A percentile compares a stretch with the other conserved stretches of the same genome.
Evolutionary conservation across 2,113 vertebrate species (phyloP).

Genomic region (Atrichornis clamosus): DNA sequence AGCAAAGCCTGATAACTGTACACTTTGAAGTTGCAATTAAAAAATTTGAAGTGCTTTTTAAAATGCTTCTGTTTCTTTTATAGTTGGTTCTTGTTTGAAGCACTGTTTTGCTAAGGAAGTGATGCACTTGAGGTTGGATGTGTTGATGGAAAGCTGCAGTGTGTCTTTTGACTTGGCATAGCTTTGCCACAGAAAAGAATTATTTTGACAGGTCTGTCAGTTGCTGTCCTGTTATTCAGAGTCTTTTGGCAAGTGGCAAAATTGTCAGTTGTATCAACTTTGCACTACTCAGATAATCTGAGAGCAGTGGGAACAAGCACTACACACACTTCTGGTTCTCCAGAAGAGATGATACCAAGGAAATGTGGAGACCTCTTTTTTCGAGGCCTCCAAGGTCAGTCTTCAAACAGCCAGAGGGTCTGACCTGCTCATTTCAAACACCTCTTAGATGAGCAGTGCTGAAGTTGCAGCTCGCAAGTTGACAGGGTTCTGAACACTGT

Average conservation of each 20-base stretch:
- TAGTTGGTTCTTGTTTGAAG: not conserved
- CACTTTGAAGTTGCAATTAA: not conserved
- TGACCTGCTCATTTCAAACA: not conserved
- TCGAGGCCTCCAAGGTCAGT: rapidly evolving
- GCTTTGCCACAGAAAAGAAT: not conserved
- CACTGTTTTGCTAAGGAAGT: not conserved
- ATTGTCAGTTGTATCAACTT: not conserved
- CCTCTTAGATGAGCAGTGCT: not conserved
- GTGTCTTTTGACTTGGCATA: not conserved
- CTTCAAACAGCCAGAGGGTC: not conserved
- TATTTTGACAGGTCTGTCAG: not conserved
- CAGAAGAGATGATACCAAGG: not conserved
- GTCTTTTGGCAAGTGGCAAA: not conserved
- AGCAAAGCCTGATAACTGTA: not conserved
- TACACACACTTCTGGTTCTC: not conserved
- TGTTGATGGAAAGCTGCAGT: not conserved
- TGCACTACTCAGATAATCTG: not conserved
- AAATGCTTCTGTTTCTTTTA: not conserved
- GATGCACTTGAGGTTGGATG: not conserved
- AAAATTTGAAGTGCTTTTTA: not conserved
- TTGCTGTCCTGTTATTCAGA: not conserved
- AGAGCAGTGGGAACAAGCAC: not conserved
- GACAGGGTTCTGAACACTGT: not conserved
- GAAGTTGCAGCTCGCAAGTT: not conserved
- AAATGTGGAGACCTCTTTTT: not conserved